Percentiles rank a stretch among this genome's conserved stretches.
Evolutionary conservation across 2,113 vertebrate species (phyloP).

Genomic region (Scophthalmus maximus): DNA sequence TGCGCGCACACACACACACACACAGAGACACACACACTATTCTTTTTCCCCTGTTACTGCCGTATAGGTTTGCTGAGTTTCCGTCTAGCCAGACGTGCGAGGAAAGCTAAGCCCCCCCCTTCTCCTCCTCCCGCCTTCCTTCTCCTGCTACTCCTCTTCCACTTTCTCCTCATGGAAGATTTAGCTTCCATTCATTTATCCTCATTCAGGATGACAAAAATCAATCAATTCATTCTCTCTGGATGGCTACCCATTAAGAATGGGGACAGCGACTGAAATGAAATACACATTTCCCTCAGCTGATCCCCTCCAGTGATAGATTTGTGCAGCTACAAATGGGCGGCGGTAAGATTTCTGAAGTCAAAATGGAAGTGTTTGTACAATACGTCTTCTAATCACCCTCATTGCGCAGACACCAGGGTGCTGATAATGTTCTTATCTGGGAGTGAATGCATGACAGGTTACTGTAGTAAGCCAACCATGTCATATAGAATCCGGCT

Average conservation of each 20-base stretch:
- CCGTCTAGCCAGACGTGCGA: slow-evolving; percentile 64
- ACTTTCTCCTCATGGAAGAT: slow-evolving; percentile 76
- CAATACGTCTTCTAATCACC: slow-evolving; percentile 80
- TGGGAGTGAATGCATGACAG: slow-evolving; percentile 62
- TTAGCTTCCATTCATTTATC: slow-evolving; percentile 75
- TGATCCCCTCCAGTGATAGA: slow-evolving; percentile 78
- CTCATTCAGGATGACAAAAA: slow-evolving; percentile 83
- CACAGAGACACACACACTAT: slow-evolving; percentile 37
- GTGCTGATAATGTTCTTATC: slow-evolving; percentile 77
- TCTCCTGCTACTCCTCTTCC: slow-evolving; percentile 60
- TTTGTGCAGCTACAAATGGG: slow-evolving; percentile 78
- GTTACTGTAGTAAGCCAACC: slow-evolving; percentile 68
- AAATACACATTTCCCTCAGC: slow-evolving; percentile 82
- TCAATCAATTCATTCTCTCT: slow-evolving; percentile 85
- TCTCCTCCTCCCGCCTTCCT: slow-evolving; percentile 7
- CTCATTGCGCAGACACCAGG: slow-evolving; percentile 77
- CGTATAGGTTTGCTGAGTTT: slow-evolving; percentile 71
- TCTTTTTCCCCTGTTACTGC: slow-evolving; percentile 54
- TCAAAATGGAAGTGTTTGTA: slow-evolving; percentile 79
- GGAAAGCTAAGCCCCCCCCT: slow-evolving; percentile 57
- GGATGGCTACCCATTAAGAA: slow-evolving; percentile 82
- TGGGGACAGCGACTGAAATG: slow-evolving; percentile 77
- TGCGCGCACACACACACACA: slow-evolving; percentile 18
- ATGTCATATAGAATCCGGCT: slow-evolving; percentile 69
- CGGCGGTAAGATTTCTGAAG: slow-evolving; percentile 70